phyloP scores from a whole-genome alignment of 2,888 invertebrate genomes.

The Parascotia fuliginaria region DNA sequence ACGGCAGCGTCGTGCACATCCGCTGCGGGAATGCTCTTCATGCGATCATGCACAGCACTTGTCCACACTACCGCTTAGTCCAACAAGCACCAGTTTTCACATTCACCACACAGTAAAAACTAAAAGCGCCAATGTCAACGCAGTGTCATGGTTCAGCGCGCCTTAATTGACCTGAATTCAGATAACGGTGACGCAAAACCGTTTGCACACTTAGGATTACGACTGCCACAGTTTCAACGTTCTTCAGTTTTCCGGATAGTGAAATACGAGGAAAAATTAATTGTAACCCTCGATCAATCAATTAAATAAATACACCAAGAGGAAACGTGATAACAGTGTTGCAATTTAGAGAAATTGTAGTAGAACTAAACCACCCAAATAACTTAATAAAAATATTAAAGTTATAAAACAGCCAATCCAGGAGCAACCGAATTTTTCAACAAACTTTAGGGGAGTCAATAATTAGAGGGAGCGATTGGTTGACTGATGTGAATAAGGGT shows the following conservation, averaged over 20 bases:
- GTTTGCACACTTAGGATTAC: constrained; percentile 65
- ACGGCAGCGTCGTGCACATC: constrained; percentile 83
- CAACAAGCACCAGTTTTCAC: constrained; percentile 60
- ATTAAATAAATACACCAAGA: constrained; percentile 56
- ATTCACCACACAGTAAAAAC: constrained; percentile 66
- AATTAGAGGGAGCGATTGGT: constrained; percentile 82
- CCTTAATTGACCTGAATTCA: constrained; percentile 71
- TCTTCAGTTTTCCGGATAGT: constrained; percentile 60
- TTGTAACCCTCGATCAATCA: constrained; percentile 56
- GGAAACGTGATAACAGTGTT: constrained; percentile 52
- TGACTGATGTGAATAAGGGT: constrained; percentile 80
- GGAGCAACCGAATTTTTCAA: constrained; percentile 62
- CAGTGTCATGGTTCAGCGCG: constrained; percentile 75
- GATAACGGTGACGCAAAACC: constrained; percentile 71
- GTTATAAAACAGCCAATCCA: constrained; percentile 69
- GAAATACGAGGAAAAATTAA: constrained; percentile 61
- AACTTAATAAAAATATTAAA: constrained; percentile 72
- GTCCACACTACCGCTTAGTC: constrained; percentile 41
- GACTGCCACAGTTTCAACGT: constrained; percentile 53
- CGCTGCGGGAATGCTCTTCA: constrained; percentile 68
- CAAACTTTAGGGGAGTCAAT: constrained; percentile 83
- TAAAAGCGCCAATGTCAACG: constrained; percentile 69
- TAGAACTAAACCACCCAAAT: constrained; percentile 43
- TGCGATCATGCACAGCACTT: constrained; percentile 55
- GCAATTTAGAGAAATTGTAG: constrained; percentile 41